Evolutionary conservation across 1,140 invertebrate genomes (phyloP), one percentile per base, ranked within the genome.

Genomic region (Megalopta genalis): DNA sequence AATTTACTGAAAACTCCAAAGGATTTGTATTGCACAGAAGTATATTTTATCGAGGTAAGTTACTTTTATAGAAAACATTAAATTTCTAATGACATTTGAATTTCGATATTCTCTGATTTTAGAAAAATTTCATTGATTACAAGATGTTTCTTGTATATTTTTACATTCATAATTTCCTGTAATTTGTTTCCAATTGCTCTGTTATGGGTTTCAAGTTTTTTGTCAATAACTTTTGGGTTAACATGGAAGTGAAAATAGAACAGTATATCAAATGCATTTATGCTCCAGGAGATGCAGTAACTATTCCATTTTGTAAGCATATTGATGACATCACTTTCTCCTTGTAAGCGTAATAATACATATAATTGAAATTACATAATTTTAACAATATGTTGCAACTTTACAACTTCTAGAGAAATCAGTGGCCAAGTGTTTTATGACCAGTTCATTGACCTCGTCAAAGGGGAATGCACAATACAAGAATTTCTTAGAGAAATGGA

Each of bases 211-310:
- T 96, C 90, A 96, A 97, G 90, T 98, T 99, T 91, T 91, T 98
- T 65, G 95, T 98, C 0, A 96, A 97, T 91, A 96, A 97, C 91
- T 97, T 97, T 90, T 99, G 97, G 97, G 95, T 95, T 46, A 97
- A 98, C 93, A 94, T 98, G 32, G 95, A 96, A 89, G 94, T 95
- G 86, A 95, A 97, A 79, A 94, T 98, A 73, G 95, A 97, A 87
- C 93, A 96, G 54, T 95, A 96, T 90, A 93, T 97, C 87, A 94
- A 96, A 27, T 95, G 95, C 2, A 97, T 99, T 85, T 98, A 97
- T 94, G 97, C 97, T 16, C 97, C 97, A 37, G 98, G 97, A 78
- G 98, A 98, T 93, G 97, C 98, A 14, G 95, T 98, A 89, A 90
- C 92, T 96, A 79, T 98, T 98, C 90, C 97, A 97, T 91, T 91